Evolutionary conservation across 2,797 vertebrate genomes (phyloP).

Genomic region (Protosalanx chinensis): DNA sequence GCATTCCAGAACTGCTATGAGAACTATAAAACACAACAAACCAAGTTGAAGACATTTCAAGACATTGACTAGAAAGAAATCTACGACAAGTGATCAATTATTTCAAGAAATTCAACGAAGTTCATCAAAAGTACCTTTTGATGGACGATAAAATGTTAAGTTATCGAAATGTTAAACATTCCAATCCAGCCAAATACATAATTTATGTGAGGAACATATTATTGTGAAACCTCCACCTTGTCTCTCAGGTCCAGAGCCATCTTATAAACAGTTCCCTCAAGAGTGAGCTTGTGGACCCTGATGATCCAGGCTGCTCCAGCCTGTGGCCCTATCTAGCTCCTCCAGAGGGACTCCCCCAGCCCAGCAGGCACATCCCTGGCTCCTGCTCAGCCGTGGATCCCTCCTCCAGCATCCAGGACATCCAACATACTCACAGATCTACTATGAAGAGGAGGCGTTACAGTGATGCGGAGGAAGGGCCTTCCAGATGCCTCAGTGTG

Average conservation of each 20-base stretch:
- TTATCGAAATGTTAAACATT: neutral
- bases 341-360: neutral
- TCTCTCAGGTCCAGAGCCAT: neutral
- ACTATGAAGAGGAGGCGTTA: neutral
- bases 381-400: neutral
- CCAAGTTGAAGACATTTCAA: conserved; percentile 3
- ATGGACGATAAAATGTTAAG: neutral
- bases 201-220: neutral
- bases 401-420: neutral
- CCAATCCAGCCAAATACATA: neutral
- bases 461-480: neutral
- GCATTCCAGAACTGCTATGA: conserved; percentile 14
- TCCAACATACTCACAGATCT: neutral
- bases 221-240: neutral
- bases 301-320: neutral
- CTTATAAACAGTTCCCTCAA: neutral
- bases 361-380: neutral
- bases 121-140: neutral
- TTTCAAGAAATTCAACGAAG: neutral
- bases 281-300: neutral
- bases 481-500: neutral
- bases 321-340: neutral
- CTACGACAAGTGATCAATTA: neutral
- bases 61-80: conserved; percentile 6
- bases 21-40: conserved; percentile 8